Conservation (phyloP, 1,140 invertebrate species). For the Oreohelix idahoensis region DNA sequence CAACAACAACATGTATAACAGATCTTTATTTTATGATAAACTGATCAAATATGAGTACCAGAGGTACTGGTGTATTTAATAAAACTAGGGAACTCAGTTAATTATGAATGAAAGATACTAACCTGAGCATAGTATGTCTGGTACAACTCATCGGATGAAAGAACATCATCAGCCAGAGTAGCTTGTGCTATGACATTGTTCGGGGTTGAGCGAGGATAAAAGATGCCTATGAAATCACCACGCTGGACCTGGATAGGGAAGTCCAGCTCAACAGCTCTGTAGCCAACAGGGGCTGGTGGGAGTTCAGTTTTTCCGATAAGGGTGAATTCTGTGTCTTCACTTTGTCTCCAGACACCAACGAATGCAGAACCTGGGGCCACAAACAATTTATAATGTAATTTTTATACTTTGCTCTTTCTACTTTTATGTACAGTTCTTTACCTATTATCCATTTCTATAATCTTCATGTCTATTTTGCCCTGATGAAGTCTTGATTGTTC, state of each 20-base stretch:
- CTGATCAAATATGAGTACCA: too few relatives aligned
- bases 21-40: too few relatives aligned
- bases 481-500: too few relatives aligned
- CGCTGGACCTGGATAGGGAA: slow-evolving; percentile 54
- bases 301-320: slow-evolving; percentile 54
- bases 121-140: slow-evolving; percentile 51
- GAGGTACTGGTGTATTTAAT: too few relatives aligned
- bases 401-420: background rate
- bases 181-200: slow-evolving; percentile 61
- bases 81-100: too few relatives aligned
- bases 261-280: slow-evolving; percentile 44
- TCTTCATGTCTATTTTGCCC: too few relatives aligned
- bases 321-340: slow-evolving; percentile 50
- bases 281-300: slow-evolving; percentile 53
- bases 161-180: slow-evolving; percentile 46
- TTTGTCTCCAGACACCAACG: slow-evolving; percentile 61
- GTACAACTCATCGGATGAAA: slow-evolving; percentile 58
- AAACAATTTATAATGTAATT: background rate
- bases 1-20: too few relatives aligned
- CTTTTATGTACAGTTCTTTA: too few relatives aligned
- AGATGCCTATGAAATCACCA: slow-evolving; percentile 68
- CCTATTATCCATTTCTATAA: too few relatives aligned
- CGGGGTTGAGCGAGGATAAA: slow-evolving; percentile 54
- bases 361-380: slow-evolving; percentile 41
- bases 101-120: background rate